These are phyloP conservation scores for Gobius niger DNA, from an alignment of 2,113 vertebrate genomes.

Conservation along the genomic window DNA sequence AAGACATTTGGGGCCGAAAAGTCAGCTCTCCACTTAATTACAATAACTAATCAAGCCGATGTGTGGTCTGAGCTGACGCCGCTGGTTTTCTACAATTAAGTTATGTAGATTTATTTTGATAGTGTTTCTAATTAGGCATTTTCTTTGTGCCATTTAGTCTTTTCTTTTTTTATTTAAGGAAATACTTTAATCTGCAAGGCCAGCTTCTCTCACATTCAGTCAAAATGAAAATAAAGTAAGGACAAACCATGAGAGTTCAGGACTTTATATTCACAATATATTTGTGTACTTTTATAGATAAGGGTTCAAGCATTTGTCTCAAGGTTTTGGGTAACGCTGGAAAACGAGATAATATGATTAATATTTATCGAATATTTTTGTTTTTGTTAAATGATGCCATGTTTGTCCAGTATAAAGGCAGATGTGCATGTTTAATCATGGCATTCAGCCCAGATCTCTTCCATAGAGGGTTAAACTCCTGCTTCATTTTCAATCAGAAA, in stretches of 20 bases:
- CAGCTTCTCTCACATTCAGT: too few species aligned
- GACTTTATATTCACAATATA: too few species aligned
- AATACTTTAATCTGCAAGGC: neutral
- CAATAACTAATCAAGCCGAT: neutral
- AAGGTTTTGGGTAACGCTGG: too few species aligned
- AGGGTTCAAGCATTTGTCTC: too few species aligned
- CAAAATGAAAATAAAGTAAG: too few species aligned
- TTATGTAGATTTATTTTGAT: neutral
- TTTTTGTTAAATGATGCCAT: neutral
- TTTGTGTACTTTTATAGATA: too few species aligned
- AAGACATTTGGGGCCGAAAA: conserved; percentile 1
- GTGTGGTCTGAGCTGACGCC: neutral
- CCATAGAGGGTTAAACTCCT: conserved; percentile 61
- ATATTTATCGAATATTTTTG: too few species aligned
- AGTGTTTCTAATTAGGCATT: neutral
- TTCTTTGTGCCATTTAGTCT: neutral
- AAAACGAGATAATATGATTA: too few species aligned
- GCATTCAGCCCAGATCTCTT: conserved; percentile 50
- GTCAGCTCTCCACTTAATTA: neutral
- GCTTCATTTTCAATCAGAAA: conserved; percentile 72
- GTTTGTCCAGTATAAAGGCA: conserved; percentile 14
- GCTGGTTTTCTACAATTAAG: neutral
- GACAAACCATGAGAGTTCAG: too few species aligned
- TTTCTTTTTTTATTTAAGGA: neutral
- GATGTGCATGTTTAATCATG: conserved; percentile 52